Base-by-base conservation (phyloP, 2,797 vertebrate species). In the Pangasius mekongensis region DNA sequence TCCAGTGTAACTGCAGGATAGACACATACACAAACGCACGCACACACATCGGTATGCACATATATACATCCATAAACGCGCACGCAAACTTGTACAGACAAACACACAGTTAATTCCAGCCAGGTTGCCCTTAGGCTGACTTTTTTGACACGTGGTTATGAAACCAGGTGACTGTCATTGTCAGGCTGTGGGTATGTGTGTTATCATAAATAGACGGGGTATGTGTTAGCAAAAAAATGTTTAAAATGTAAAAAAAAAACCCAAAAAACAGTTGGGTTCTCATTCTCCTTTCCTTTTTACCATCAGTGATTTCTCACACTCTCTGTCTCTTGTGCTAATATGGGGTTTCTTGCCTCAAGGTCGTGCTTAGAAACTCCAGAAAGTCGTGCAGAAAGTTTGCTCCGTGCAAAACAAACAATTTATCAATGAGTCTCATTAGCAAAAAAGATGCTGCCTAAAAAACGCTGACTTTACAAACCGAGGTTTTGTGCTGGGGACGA, bases 41-140 rank as follows among this genome's bases (percentile, higher is more conserved):
- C 18, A 33, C 13, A 71, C 67, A 71, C 67, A 71, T 33, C 14
- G 4, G 5, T 36, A 30, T 16, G 18, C 74, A 27, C 39, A 24
- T 5, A 47, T 1, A 24, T 16, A 24, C 74, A 33, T 43, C 74
- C 33, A 11, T 36, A 24, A n/a, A 33, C 10, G n/a, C 33, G 60
- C 58, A 18, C 81, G 77, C 81, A 83, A 67, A 80, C 43, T 22
- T 24, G 43, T 33, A 52, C 18, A 89, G 9, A 87, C 39, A 5
- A 49, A 80, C 73, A 87, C 84, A 88, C 77, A 58, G 71, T 82
- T 88, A 80, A 89, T 83, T 85, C 86, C 33, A 66, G 86, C 89
- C 84, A 66, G 82, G 77, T 86, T 78, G 33, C 83, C 43, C 60
- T 27, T 64, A 66, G 71, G 64, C 73, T 82, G 30, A 36, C 20